These are phyloP conservation scores for Tachina lurida DNA, from an alignment of 2,888 invertebrate species.

Conservation along the genomic window DNA sequence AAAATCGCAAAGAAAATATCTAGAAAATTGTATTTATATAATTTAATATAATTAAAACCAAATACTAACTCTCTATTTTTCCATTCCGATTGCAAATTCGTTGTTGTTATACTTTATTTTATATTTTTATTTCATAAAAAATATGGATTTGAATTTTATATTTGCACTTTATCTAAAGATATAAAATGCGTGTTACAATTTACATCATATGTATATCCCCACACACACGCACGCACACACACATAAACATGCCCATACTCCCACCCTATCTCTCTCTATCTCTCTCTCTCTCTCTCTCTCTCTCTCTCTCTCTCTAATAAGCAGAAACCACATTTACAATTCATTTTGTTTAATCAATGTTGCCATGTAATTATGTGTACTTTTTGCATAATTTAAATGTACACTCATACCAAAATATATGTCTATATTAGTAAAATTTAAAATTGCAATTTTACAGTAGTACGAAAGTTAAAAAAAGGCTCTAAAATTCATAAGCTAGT, in stretches of 20 bases:
- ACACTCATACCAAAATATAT: background rate
- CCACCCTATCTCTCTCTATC: too few species aligned
- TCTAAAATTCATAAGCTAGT: background rate
- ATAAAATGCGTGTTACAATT: too few species aligned
- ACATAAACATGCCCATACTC: background rate
- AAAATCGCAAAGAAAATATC: too few species aligned
- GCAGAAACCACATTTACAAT: slow-evolving; percentile 45
- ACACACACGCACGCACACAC: background rate
- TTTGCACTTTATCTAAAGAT: too few species aligned
- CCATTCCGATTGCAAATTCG: too few species aligned
- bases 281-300: background rate
- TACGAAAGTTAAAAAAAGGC: background rate
- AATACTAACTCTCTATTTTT: too few species aligned
- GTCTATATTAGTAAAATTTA: background rate
- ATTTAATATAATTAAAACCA: too few species aligned
- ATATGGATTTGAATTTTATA: too few species aligned
- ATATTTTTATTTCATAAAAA: too few species aligned
- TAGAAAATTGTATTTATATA: too few species aligned
- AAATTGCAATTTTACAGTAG: slow-evolving; percentile 8
- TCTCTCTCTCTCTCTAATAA: slow-evolving; percentile 21
- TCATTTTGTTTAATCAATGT: slow-evolving; percentile 80
- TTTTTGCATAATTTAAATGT: slow-evolving; percentile 50
- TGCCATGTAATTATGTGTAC: slow-evolving; percentile 75
- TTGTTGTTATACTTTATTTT: too few species aligned
- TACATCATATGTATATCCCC: too few species aligned